Evolutionary conservation across 2,888 invertebrate species (phyloP).

Genomic region (Caenorhabditis sinica): DNA sequence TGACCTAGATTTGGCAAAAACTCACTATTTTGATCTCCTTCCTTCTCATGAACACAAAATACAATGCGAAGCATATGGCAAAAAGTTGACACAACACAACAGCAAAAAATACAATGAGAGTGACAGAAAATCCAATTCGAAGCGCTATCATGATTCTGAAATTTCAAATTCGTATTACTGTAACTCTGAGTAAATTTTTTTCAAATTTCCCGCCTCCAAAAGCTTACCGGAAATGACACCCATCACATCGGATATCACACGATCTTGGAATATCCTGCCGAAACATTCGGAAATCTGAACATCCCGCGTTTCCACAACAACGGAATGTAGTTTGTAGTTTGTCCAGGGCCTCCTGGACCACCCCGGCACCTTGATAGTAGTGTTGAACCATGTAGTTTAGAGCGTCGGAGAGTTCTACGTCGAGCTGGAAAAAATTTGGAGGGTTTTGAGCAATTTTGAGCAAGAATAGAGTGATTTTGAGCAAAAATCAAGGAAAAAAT

Average conservation of each 20-base stretch:
- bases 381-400: constrained; percentile 84
- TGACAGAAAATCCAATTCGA: constrained; percentile 80
- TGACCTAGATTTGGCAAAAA: constrained; percentile 9
- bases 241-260: constrained; percentile 83
- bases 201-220: not conserved
- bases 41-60: constrained; percentile 66
- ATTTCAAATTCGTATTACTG: too few relatives aligned
- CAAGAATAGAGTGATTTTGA: too few relatives aligned
- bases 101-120: constrained; percentile 79
- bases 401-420: constrained; percentile 83
- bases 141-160: constrained; percentile 80
- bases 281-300: constrained; percentile 82
- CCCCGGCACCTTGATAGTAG: constrained; percentile 82
- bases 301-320: constrained; percentile 83
- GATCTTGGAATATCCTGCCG: constrained; percentile 82
- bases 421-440: constrained; percentile 75
- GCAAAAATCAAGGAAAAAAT: too few relatives aligned
- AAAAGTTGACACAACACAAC: constrained; percentile 76
- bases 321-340: constrained; percentile 82
- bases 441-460: not conserved
- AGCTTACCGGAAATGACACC: constrained; percentile 80
- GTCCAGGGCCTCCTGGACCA: constrained; percentile 82
- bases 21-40: constrained; percentile 69
- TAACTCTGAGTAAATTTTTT: constrained; percentile 2
- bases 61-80: constrained; percentile 65